These are phyloP conservation scores for Volucella inanis DNA, from an alignment of 2,888 invertebrate species.

Conservation along the genomic window DNA sequence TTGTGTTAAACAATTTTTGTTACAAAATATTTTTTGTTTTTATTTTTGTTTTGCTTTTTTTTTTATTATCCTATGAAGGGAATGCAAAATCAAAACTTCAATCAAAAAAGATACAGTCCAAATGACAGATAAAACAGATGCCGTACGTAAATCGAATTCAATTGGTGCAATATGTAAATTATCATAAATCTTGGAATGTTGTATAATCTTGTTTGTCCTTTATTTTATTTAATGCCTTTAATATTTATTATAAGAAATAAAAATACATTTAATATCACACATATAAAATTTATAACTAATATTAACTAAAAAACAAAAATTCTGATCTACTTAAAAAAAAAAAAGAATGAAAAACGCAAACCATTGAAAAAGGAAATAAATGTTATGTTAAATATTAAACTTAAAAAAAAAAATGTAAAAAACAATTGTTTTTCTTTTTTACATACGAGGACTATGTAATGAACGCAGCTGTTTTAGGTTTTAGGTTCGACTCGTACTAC, in stretches of 20 bases:
- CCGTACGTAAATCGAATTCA: constrained; percentile 19
- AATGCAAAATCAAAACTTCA: constrained; percentile 56
- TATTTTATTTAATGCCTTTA: constrained; percentile 29
- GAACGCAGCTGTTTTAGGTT: too few relatives aligned
- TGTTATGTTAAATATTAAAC: constrained; percentile 74
- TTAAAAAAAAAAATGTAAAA: constrained; percentile 53
- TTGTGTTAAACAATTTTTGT: constrained; percentile 18
- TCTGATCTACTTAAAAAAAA: constrained; percentile 69
- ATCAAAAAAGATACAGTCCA: neutral
- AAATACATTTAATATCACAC: constrained; percentile 62
- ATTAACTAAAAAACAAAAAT: constrained; percentile 52
- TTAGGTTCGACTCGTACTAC: too few relatives aligned
- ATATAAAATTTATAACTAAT: constrained; percentile 65
- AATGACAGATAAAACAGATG: constrained; percentile 11
- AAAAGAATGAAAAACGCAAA: constrained; percentile 40
- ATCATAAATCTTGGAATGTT: constrained; percentile 26
- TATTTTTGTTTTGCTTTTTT: constrained; percentile 18
- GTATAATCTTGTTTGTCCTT: constrained; percentile 9
- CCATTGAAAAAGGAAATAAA: constrained; percentile 68
- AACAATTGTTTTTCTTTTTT: constrained; percentile 1
- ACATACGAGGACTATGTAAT: too few relatives aligned
- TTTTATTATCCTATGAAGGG: constrained; percentile 40
- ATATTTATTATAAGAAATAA: constrained; percentile 49
- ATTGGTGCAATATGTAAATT: constrained; percentile 67
- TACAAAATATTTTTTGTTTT: constrained; percentile 8